Evolutionary conservation across 2,797 vertebrate species (phyloP).

Genomic region (Malacoraja senta): DNA sequence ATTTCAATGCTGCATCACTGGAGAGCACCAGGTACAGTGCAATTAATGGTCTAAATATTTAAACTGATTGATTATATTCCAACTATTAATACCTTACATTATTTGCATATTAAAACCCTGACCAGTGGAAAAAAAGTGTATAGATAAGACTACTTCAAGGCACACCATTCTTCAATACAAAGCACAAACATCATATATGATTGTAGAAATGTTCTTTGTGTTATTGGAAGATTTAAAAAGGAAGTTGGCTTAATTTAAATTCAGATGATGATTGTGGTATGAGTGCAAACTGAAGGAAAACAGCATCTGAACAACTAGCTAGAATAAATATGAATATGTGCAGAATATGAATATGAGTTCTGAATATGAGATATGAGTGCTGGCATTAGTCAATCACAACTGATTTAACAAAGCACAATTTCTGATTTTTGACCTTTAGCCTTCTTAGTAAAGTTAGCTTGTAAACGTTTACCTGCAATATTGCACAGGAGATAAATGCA

Average conservation of each 20-base stretch:
- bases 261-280: background rate
- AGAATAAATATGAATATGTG: background rate
- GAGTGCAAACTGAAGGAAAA: background rate
- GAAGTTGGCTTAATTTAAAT: background rate
- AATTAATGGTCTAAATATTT: background rate
- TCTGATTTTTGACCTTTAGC: constrained; percentile 14
- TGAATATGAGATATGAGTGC: background rate
- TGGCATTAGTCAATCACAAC: background rate
- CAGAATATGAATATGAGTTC: background rate
- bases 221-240: background rate
- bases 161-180: background rate
- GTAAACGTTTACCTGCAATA: constrained; percentile 32
- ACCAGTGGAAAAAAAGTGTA: background rate
- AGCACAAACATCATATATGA: background rate
- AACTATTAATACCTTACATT: background rate
- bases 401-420: background rate
- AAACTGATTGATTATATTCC: background rate
- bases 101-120: background rate
- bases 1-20: background rate
- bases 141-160: constrained; percentile 3
- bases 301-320: background rate
- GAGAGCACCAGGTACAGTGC: background rate
- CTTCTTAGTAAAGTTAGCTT: background rate
- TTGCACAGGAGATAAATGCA: constrained; percentile 16
- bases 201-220: background rate